Base-by-base conservation (phyloP, 2,888 invertebrate species). In the Dasysyrphus albostriatus region DNA sequence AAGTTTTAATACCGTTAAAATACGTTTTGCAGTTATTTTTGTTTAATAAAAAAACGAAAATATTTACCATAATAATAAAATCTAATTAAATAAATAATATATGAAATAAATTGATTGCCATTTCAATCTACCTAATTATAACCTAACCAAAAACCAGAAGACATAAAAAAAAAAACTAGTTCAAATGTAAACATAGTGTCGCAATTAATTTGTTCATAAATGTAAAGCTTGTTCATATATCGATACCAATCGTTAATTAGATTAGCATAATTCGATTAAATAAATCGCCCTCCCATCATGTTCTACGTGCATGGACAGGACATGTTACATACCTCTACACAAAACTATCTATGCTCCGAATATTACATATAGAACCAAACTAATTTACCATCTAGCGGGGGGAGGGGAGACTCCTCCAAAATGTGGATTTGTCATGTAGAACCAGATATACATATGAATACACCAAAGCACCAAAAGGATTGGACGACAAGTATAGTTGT, bases 201-300 rank as follows among this genome's bases (percentile, higher is more conserved):
- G 77, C 82, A 85, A 85, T 85, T 85, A 85, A 82, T 85, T 85
- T 77, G 77, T 78, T 85, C 77, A 85, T 85, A 85, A 24, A 82
- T 70, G 82, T 69, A 73, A 69, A 78, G 77, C 77, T 74, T 61
- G 77, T 74, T 77, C 67, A 67, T 24, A 67, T 24, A 24, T 67
- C 69, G 85, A 85, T 85, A 82, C 61, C 81, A 78, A 85, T 85
- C 85, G 65, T 85, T 85, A 85, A 85, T 85, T 82, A 85, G 85
- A 85, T 85, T 85, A 82, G 77, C 85, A 82, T 85, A 82, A 82
- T 82, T 85, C 82, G 85, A 85, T 82, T 85, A 85, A 85, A 85
- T 74, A 79, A 77, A 85, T 78, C 74, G 82, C 63, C 85, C 39
- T 69, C 69, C 80, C 74, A 81, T 84, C 78, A 74, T 81, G 67